Evolutionary conservation across 2,888 invertebrate species (phyloP).

Genomic region (Poecilus cupreus): DNA sequence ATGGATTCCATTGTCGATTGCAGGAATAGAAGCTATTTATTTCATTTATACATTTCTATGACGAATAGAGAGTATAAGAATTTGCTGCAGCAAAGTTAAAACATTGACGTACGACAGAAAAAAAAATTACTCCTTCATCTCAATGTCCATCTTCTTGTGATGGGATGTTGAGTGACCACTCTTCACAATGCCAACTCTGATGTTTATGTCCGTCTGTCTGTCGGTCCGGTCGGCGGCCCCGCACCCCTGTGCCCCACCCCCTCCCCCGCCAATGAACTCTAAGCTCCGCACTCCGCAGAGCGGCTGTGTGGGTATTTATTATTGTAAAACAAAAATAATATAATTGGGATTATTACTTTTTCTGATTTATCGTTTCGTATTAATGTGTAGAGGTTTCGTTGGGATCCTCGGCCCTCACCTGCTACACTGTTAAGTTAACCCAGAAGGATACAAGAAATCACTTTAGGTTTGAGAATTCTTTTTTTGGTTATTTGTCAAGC

Average conservation of each 20-base stretch:
- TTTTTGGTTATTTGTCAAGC: too few species aligned
- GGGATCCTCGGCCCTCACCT: background rate
- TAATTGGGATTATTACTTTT: conserved; percentile 67
- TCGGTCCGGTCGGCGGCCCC: background rate
- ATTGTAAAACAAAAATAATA: conserved; percentile 65
- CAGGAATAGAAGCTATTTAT: too few species aligned
- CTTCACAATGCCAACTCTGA: background rate
- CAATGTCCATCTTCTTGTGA: too few species aligned
- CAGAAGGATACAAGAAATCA: conserved; percentile 34
- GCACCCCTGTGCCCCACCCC: background rate
- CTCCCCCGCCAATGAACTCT: background rate
- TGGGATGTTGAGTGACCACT: too few species aligned
- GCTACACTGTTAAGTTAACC: conserved; percentile 57
- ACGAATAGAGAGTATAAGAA: too few species aligned
- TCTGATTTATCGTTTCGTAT: conserved; percentile 67
- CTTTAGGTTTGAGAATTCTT: background rate
- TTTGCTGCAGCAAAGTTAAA: too few species aligned
- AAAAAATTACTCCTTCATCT: background rate
- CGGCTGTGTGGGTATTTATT: conserved; percentile 53
- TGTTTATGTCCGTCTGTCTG: conserved; percentile 7
- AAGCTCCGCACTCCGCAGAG: background rate
- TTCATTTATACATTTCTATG: too few species aligned
- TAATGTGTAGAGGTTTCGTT: conserved; percentile 60
- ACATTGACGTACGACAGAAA: too few species aligned
- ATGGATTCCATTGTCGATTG: too few species aligned